Base-by-base conservation (phyloP, 2,797 vertebrate species). In the Pseudochaenichthys georgianus region DNA sequence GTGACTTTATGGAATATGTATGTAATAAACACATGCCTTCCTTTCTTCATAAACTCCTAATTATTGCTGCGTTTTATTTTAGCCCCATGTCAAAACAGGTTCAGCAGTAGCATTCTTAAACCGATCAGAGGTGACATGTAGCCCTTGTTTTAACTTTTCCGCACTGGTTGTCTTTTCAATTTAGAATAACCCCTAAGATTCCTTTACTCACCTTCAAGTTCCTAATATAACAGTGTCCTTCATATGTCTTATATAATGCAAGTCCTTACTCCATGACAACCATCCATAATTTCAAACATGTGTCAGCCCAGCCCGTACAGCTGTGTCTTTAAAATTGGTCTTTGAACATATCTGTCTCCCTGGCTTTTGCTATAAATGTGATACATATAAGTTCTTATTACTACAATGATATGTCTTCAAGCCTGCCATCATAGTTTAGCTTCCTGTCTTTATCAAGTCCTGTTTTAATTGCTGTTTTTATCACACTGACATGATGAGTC, bases 151-250 rank as follows among this genome's bases (percentile, higher is more conserved):
- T 45, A 60, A 55, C 62, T 53, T 55, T 51, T 65, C 61, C 47
- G 59, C 58, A 31, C 38, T 64, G 66, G 55, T 31, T 76, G 52
- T 71, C 50, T 43, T 83, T 83, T 64, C 57, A 70, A 77, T 74
- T 87, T 47, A 65, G 55, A 70, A 64, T 72, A 62, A 15, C 66
- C 80, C 74, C 82, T 57, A 51, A 75, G 48, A 72, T 16, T 51
- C 47, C 75, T 88, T 83, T 84, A 68, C 81, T 87, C 78, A 81
- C 11, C 62, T 48, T 13, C 46, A 57, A 58, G 63, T 67, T 81
- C 62, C 76, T 82, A 82, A 89, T 76, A 42, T 70, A 75, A 83
- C 64, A 34, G 61, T 77, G 46, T n/a, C n/a, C n/a, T n/a, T n/a
- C 80, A 78, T 63, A 15, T 82, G 10, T 52, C 47, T 72, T 75